These are phyloP conservation scores for Manduca sexta DNA, from an alignment of 1,140 invertebrate genomes.

Conservation along the genomic window DNA sequence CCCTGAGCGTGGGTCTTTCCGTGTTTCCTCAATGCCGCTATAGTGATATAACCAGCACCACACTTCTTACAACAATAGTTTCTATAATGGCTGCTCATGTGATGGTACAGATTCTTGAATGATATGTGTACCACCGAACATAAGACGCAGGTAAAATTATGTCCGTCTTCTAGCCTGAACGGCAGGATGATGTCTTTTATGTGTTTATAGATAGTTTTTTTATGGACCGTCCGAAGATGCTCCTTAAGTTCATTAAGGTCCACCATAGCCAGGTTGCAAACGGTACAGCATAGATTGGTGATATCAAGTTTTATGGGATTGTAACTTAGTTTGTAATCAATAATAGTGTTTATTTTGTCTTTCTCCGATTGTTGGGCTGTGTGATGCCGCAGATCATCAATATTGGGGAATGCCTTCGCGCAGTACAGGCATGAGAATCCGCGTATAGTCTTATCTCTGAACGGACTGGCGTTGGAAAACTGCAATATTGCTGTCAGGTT, in stretches of 20 bases:
- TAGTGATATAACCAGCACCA: slow-evolving; percentile 58
- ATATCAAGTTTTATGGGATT: slow-evolving; percentile 65
- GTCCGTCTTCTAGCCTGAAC: slow-evolving; percentile 50
- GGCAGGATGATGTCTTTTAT: slow-evolving; percentile 65
- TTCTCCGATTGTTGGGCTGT: slow-evolving; percentile 49
- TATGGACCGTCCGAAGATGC: slow-evolving; percentile 41
- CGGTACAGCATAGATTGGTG: slow-evolving; percentile 44
- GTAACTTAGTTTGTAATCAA: slow-evolving; percentile 64
- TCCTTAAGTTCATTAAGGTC: slow-evolving; percentile 53
- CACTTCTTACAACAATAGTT: slow-evolving; percentile 66
- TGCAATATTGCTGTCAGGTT: slow-evolving; percentile 62
- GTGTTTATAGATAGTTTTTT: slow-evolving; percentile 52
- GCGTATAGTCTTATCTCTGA: slow-evolving; percentile 55
- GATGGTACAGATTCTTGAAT: slow-evolving; percentile 62
- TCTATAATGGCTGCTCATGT: slow-evolving; percentile 66
- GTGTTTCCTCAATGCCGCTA: slow-evolving; percentile 58
- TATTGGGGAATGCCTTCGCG: slow-evolving; percentile 46
- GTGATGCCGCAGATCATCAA: slow-evolving; percentile 46
- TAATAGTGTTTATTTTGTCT: slow-evolving; percentile 59
- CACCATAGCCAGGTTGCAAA: slow-evolving; percentile 43
- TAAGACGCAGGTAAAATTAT: slow-evolving; percentile 54
- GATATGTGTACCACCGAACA: slow-evolving; percentile 58
- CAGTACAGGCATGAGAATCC: slow-evolving; percentile 67
- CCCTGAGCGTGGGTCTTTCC: slow-evolving; percentile 60
- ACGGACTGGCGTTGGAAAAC: slow-evolving; percentile 62